Evolutionary conservation across 2,113 vertebrate species (phyloP).

Genomic region (Oryzias javanicus): DNA sequence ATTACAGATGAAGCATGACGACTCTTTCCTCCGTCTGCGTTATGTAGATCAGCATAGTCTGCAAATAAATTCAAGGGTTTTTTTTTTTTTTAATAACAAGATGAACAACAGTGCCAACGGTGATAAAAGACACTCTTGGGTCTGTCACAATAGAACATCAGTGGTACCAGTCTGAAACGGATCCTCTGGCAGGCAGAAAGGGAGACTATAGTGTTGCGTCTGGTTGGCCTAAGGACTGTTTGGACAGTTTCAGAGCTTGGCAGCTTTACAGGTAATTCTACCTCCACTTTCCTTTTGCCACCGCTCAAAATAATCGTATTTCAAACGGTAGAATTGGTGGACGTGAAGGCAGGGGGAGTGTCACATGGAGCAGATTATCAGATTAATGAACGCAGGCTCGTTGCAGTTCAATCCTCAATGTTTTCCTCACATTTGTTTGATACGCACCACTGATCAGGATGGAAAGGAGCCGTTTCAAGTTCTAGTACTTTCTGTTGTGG

Average conservation of each 20-base stretch:
- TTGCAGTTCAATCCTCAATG: constrained; percentile 11
- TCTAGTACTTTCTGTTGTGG: background rate
- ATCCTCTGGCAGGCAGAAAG: constrained; percentile 29
- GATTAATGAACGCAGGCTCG: constrained; percentile 39
- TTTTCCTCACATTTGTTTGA: constrained; percentile 25
- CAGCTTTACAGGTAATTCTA: constrained; percentile 27
- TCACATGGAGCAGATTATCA: constrained; percentile 63
- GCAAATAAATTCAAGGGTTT: constrained; percentile 10
- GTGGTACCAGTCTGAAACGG: constrained; percentile 22
- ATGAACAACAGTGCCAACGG: background rate
- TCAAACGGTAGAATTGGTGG: constrained; percentile 29
- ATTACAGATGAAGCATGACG: constrained; percentile 30
- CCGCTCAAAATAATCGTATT: constrained; percentile 38
- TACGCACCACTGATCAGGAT: constrained; percentile 26
- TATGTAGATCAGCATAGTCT: background rate
- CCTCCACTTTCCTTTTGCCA: background rate
- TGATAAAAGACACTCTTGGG: no score
- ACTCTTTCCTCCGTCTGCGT: constrained; percentile 15
- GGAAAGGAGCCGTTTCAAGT: constrained; percentile 24
- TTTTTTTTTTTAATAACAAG: background rate
- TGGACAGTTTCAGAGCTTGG: constrained; percentile 52
- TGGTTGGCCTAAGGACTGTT: constrained; percentile 54
- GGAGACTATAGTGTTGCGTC: constrained; percentile 57
- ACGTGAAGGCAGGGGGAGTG: constrained; percentile 20
- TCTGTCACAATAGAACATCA: constrained; percentile 8